Conservation (phyloP, 2,797 vertebrate species). For the Zenarchopterus dispar region DNA sequence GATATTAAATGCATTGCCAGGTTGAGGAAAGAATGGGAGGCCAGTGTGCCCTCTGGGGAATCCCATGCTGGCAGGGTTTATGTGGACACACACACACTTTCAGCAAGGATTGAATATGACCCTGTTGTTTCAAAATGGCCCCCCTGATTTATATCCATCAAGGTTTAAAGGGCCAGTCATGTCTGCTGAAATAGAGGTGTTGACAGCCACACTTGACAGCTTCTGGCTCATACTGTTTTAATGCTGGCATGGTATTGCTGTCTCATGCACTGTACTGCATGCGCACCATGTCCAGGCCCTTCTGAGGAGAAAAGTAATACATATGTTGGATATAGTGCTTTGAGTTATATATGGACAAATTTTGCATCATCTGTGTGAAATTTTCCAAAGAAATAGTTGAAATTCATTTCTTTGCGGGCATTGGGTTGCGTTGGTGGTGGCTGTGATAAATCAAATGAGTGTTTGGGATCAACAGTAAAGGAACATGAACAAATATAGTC, state of each 20-base stretch:
- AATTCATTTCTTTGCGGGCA: too few species aligned
- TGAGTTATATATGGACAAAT: not conserved
- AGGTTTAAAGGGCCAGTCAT: slow-evolving; percentile 78
- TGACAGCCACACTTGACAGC: slow-evolving; percentile 83
- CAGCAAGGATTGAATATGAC: slow-evolving; percentile 79
- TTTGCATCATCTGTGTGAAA: not conserved
- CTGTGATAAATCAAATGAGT: too few species aligned
- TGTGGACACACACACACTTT: slow-evolving; percentile 74
- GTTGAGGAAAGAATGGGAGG: slow-evolving; percentile 47
- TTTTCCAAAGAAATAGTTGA: too few species aligned
- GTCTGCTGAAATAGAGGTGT: slow-evolving; percentile 83
- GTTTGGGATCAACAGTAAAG: too few species aligned
- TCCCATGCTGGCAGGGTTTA: slow-evolving; percentile 78
- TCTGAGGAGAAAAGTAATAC: slow-evolving; percentile 12
- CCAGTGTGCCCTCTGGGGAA: slow-evolving; percentile 57
- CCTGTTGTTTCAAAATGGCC: slow-evolving; percentile 84
- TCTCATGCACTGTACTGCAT: slow-evolving; percentile 39
- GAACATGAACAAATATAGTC: too few species aligned
- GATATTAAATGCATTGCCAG: slow-evolving; percentile 48
- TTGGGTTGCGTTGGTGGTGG: too few species aligned
- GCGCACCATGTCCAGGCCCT: slow-evolving; percentile 24
- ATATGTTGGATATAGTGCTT: slow-evolving; percentile 14
- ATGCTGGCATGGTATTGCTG: slow-evolving; percentile 56
- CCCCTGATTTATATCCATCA: slow-evolving; percentile 84
- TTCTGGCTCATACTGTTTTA: slow-evolving; percentile 77